Percentiles rank a stretch among this genome's conserved stretches.
Evolutionary conservation across 2,797 vertebrate genomes (phyloP).

Genomic region (Acomys russatus): DNA sequence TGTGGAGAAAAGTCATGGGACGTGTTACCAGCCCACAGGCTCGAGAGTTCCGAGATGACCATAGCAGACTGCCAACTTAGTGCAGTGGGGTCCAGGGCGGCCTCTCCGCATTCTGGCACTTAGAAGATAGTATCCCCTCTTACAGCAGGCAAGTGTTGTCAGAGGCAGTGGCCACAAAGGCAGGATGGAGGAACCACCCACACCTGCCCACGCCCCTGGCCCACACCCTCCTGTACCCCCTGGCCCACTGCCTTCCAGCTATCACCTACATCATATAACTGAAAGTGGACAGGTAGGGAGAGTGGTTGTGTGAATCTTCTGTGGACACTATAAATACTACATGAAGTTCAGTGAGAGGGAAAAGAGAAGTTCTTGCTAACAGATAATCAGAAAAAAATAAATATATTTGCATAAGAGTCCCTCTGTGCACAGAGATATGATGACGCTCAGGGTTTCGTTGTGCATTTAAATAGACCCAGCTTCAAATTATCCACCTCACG

Average conservation of each 20-base stretch:
- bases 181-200: not conserved
- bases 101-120: not conserved
- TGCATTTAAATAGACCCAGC: constrained; percentile 64
- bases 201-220: no score
- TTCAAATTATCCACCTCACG: constrained; percentile 41
- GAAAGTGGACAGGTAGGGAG: not conserved
- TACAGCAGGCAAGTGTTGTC: not conserved
- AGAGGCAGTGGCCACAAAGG: not conserved
- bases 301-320: not conserved
- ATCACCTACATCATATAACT: not conserved
- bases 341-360: constrained; percentile 42
- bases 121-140: no score
- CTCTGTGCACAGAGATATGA: constrained; percentile 18
- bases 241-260: no score
- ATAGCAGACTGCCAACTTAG: not conserved
- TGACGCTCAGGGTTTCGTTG: constrained; percentile 17
- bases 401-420: constrained; percentile 15
- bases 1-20: not conserved
- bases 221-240: no score
- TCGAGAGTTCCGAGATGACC: not conserved
- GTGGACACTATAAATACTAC: constrained; percentile 44
- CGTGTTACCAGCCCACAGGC: not conserved
- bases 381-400: constrained; percentile 66
- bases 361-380: constrained; percentile 54
- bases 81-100: not conserved